Evolutionary conservation across 2,888 invertebrate genomes (phyloP), one percentile per base, ranked within the genome.

Genomic region (Cataglyphis cursor): DNA sequence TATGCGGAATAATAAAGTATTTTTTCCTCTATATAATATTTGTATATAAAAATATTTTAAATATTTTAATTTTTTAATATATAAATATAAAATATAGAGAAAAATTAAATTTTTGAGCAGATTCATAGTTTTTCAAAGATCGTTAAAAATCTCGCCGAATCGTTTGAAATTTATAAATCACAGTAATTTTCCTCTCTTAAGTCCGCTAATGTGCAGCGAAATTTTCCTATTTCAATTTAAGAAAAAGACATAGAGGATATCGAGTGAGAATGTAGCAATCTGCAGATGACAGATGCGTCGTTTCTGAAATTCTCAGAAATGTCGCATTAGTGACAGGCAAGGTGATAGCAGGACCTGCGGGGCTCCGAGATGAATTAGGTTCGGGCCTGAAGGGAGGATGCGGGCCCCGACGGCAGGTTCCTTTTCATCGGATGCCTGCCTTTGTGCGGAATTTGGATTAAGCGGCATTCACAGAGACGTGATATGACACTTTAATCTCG

Each of bases 401-500:
- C 83, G 83, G 87, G 81, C 73, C 76, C 57, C 74, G 83, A 18
- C 86, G 84, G 90, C 91, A 91, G 91, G 90, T 91, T 91, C 91
- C 87, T 90, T 90, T 89, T 85, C 86, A 89, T 85, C 90, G 85
- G 86, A 87, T 86, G 87, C 84, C 87, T 91, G 48, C 88, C 91
- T 92, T 92, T 91, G 89, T 90, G 86, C 85, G 88, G 87, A 91
- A 89, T 90, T 91, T 85, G 87, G 85, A 81, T 92, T 90, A 92
- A 87, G 92, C 76, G 21, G 18, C 61, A 28, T 84, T 82, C 91
- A 91, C 90, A 91, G 18, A 35, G 18, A 24, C n/a, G 12, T 15
- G 24, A 35, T 2, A 3, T 28, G 5, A 48, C n/a, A 21, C 35
- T 62, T 15, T 12, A 28, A 15, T 21, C 1, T n/a, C 0, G 12